Percentiles rank a stretch among this genome's conserved stretches.
phyloP scores from a whole-genome alignment of 2,797 vertebrate genomes.

The Craterocephalus amniculus region DNA sequence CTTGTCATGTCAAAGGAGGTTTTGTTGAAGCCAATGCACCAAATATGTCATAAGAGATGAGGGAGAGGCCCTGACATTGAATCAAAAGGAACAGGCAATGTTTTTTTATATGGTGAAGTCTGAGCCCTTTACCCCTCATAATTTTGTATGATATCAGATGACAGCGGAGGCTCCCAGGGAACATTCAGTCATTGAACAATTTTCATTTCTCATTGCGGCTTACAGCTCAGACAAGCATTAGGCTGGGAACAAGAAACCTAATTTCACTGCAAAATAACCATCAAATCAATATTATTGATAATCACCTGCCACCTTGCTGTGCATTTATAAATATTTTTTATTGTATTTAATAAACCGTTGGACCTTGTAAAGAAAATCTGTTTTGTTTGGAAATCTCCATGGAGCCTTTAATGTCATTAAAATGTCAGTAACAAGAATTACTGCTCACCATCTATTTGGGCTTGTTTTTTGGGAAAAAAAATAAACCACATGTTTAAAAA shows the following conservation, averaged over 20 bases:
- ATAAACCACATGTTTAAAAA: background rate
- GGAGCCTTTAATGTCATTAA: constrained; percentile 15
- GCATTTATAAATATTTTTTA: background rate
- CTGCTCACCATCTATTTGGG: background rate
- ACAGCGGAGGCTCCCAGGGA: background rate
- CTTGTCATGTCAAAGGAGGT: no score
- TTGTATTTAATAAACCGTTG: constrained; percentile 3
- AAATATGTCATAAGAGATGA: background rate
- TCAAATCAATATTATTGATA: constrained; percentile 18
- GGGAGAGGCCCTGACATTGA: no score
- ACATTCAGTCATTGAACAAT: background rate
- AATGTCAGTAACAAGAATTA: constrained; percentile 7
- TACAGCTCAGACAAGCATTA: background rate
- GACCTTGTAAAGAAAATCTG: constrained; percentile 4
- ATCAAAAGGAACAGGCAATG: no score
- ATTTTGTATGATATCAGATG: constrained; percentile 3
- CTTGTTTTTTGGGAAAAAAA: constrained; percentile 8
- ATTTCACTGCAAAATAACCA: constrained; percentile 28
- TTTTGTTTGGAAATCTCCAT: constrained; percentile 13
- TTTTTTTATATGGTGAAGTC: background rate
- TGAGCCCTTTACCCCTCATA: background rate
- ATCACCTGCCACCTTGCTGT: background rate
- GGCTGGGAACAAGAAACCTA: constrained; percentile 18
- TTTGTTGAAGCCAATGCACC: background rate
- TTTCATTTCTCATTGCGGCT: background rate